phyloP scores from a whole-genome alignment of 2,113 vertebrate species.

The Origma solitaria region DNA sequence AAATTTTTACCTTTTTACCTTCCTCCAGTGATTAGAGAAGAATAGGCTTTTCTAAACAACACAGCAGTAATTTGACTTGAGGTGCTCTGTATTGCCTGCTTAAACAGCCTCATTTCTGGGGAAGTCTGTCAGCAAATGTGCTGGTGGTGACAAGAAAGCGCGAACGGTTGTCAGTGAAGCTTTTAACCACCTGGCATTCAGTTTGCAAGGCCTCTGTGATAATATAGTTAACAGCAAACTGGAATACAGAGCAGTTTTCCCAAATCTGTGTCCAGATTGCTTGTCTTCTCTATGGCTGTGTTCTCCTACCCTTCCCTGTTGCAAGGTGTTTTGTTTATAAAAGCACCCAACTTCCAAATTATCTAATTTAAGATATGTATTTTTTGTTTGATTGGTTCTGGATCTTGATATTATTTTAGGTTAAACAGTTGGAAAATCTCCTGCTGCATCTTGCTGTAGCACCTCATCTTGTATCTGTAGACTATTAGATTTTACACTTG shows the following conservation, averaged over 20 bases:
- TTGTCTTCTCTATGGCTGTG: not conserved
- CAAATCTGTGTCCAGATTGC: not conserved
- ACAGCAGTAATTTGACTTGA: not conserved
- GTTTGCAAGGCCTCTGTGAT: not conserved
- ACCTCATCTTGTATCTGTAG: not conserved
- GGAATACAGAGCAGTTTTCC: not conserved
- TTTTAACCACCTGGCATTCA: not conserved
- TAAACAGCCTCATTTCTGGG: not conserved
- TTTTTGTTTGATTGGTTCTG: not conserved
- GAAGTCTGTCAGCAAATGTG: not conserved
- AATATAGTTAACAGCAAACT: not conserved
- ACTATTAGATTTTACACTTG: not conserved
- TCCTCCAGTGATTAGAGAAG: not conserved
- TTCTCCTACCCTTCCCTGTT: not conserved
- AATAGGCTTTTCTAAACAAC: not conserved
- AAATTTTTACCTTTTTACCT: not conserved
- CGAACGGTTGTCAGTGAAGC: not conserved
- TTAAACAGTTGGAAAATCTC: not conserved
- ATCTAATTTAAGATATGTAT: not conserved
- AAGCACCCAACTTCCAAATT: not conserved
- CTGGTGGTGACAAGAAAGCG: not conserved
- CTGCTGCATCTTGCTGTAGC: not conserved
- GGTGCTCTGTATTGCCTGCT: not conserved
- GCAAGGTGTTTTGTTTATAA: not conserved
- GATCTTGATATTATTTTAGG: not conserved